A percentile compares a stretch with the other conserved stretches of the same genome.
Evolutionary conservation across 35 echinoderm and acorn worm species (phyloP).

Genomic region (Lytechinus pictus): DNA sequence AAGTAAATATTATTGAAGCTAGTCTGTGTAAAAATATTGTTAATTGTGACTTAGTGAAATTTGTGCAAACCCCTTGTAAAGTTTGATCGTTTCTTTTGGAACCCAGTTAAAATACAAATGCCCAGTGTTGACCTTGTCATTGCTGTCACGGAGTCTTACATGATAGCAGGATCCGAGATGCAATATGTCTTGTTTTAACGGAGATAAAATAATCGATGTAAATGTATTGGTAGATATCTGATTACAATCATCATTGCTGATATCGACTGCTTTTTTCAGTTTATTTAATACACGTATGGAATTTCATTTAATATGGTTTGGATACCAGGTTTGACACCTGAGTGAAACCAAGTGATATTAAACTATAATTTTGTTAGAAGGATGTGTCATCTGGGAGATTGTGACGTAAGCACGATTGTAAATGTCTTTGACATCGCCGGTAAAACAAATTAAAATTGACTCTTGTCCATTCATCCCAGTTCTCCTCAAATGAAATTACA

Average conservation of each 20-base stretch:
- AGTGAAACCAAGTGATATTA: not conserved
- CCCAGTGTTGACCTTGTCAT: no score
- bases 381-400: not conserved
- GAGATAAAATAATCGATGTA: no score
- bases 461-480: conserved; percentile 10
- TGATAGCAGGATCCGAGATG: no score
- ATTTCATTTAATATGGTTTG: not conserved
- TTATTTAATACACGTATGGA: not conserved
- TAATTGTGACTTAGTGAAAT: no score
- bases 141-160: no score
- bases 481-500: conserved; percentile 5
- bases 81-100: no score
- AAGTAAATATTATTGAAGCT: no score
- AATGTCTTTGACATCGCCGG: conserved; percentile 9
- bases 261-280: not conserved
- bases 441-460: conserved; percentile 15
- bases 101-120: no score
- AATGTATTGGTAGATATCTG: not conserved
- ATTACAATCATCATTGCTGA: not conserved
- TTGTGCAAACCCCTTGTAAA: no score
- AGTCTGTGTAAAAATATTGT: no score
- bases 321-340: not conserved
- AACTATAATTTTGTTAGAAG: not conserved
- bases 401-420: not conserved
- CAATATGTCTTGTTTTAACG: no score